Conservation (phyloP, 2,797 vertebrate species). For the Rhabdophis nuchalis region DNA sequence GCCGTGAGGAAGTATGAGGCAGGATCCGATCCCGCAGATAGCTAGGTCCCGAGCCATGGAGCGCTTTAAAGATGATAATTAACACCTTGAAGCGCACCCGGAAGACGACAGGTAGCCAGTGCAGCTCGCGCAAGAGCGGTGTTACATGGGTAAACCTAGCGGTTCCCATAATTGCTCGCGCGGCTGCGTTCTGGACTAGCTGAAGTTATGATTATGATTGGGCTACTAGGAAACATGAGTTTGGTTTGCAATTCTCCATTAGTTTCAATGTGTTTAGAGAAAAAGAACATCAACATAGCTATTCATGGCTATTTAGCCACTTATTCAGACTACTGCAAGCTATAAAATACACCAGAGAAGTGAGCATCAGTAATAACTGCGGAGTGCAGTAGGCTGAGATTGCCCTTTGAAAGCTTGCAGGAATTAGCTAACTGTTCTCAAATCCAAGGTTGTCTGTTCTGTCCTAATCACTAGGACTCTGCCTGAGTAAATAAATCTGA, state of each 20-base stretch:
- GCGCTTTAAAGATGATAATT: too few species aligned
- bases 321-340: slow-evolving; percentile 42
- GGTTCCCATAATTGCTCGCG: too few species aligned
- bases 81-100: too few species aligned
- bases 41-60: too few species aligned
- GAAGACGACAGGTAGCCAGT: too few species aligned
- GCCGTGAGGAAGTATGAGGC: too few species aligned
- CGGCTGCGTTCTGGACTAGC: too few species aligned
- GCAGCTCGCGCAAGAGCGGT: too few species aligned
- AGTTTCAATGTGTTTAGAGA: slow-evolving; percentile 42
- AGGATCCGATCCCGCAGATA: too few species aligned
- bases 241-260: slow-evolving; percentile 31
- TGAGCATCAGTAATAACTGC: neutral
- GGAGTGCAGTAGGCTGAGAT: slow-evolving; percentile 1
- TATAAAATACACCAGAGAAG: slow-evolving; percentile 44
- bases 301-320: slow-evolving; percentile 23
- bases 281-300: slow-evolving; percentile 22
- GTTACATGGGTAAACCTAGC: too few species aligned
- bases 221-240: neutral
- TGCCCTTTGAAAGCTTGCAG: slow-evolving; percentile 36
- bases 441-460: slow-evolving; percentile 38
- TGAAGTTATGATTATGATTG: too few species aligned
- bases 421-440: slow-evolving; percentile 62
- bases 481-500: neutral
- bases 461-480: neutral